A percentile compares a stretch with the other conserved stretches of the same genome.
These are phyloP conservation scores for Anguilla japonica DNA, from an alignment of 2,113 vertebrate genomes.

Conservation along the genomic window DNA sequence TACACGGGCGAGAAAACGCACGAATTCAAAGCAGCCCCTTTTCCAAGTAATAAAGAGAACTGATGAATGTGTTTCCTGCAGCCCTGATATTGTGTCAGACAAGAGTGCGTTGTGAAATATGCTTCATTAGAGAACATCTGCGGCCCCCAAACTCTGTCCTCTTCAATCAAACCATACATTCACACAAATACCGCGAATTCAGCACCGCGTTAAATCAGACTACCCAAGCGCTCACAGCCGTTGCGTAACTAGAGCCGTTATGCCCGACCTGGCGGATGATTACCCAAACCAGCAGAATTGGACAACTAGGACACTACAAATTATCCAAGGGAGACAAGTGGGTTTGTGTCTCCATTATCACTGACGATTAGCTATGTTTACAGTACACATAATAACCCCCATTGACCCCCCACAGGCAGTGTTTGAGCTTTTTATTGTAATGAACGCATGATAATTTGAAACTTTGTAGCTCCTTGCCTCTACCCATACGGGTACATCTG, in stretches of 20 bases:
- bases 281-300: too few relatives aligned
- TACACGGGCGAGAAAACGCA: too few relatives aligned
- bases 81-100: background rate
- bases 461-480: background rate
- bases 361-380: background rate
- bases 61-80: background rate
- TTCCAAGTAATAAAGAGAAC: too few relatives aligned
- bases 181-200: background rate
- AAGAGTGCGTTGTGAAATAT: background rate
- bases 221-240: background rate
- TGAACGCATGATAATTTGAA: too few relatives aligned
- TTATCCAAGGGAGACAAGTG: background rate
- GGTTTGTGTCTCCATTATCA: background rate
- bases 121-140: background rate
- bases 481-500: background rate
- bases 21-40: too few relatives aligned
- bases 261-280: background rate
- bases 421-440: background rate
- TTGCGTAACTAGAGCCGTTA: background rate
- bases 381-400: background rate
- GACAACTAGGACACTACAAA: background rate
- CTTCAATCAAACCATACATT: background rate
- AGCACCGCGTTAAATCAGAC: background rate
- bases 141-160: background rate
- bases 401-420: background rate